Percentiles rank a stretch among this genome's conserved stretches.
phyloP scores from a whole-genome alignment of 2,113 vertebrate genomes.

The Xyrauchen texanus region DNA sequence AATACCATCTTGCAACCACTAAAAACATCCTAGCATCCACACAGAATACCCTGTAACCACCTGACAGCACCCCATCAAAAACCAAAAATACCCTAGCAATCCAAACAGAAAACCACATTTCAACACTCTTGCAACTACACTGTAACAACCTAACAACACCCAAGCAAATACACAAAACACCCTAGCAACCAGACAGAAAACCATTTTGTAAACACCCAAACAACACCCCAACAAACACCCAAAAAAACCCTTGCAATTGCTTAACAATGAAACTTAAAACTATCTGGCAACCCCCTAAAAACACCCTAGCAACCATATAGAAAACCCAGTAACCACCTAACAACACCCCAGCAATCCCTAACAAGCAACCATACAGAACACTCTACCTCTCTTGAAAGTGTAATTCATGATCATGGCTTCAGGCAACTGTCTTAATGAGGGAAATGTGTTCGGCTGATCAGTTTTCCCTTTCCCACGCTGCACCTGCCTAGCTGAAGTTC shows the following conservation, averaged over 20 bases:
- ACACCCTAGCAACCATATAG: neutral
- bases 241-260: neutral
- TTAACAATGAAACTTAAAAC: no score
- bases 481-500: constrained; percentile 6
- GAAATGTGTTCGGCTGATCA: constrained; percentile 7
- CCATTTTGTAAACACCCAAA: no score
- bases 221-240: no score
- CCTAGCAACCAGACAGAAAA: neutral
- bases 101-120: no score
- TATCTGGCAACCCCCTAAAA: neutral
- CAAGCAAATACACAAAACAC: neutral
- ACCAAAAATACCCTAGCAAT: no score
- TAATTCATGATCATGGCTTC: neutral
- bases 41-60: no score
- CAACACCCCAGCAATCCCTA: neutral
- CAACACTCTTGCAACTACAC: no score
- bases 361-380: neutral
- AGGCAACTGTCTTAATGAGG: neutral
- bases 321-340: neutral
- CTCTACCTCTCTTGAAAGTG: neutral
- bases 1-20: no score
- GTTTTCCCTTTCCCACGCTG: neutral
- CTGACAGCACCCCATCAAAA: no score
- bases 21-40: no score
- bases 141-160: no score